Percentiles rank a stretch among this genome's conserved stretches.
Conservation (phyloP, 2,113 vertebrate genomes). For the Melanostigma gelatinosum region DNA sequence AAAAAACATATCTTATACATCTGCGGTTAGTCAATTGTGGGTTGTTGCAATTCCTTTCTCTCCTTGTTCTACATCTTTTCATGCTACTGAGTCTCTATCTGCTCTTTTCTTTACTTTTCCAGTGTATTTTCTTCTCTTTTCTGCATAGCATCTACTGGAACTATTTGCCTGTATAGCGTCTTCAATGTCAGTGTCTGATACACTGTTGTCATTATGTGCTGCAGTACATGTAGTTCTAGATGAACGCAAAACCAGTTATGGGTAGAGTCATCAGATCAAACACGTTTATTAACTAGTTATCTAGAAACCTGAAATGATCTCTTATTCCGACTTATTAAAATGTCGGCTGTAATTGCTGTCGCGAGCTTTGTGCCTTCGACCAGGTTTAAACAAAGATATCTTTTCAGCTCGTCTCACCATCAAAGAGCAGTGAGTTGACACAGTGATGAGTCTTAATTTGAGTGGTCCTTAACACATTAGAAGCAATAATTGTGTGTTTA, state of each 20-base stretch:
- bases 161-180: not conserved
- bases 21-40: too few relatives aligned
- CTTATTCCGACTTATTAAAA: not conserved
- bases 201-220: not conserved
- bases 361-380: not conserved
- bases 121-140: not conserved
- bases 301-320: not conserved
- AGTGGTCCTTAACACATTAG: too few relatives aligned
- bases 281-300: not conserved
- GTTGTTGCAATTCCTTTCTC: too few relatives aligned
- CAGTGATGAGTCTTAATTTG: too few relatives aligned
- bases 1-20: too few relatives aligned
- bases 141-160: not conserved
- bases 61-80: too few relatives aligned
- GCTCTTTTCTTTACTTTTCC: not conserved
- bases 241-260: not conserved
- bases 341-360: too few relatives aligned
- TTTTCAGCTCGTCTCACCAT: too few relatives aligned
- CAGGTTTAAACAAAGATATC: not conserved
- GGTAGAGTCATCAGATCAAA: not conserved
- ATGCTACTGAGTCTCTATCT: not conserved
- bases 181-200: not conserved
- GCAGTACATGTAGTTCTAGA: not conserved
- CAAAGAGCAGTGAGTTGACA: too few relatives aligned
- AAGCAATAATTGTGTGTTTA: too few relatives aligned